A percentile compares a stretch with the other conserved stretches of the same genome.
These are phyloP conservation scores for Crenuchus spilurus DNA, from an alignment of 2,797 vertebrate genomes.

Conservation along the genomic window DNA sequence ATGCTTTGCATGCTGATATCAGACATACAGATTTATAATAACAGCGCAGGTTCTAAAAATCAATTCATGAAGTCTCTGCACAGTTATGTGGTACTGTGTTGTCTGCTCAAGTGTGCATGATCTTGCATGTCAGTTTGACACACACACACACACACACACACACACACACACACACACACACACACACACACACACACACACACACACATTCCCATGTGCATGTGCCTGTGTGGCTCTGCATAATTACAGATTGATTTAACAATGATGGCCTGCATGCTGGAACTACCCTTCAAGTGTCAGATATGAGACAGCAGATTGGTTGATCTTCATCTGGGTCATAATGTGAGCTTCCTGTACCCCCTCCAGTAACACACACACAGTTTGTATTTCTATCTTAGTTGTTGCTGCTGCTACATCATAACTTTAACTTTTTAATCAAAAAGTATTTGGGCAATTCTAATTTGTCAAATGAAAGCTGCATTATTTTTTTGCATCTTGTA, in stretches of 20 bases:
- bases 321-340: background rate
- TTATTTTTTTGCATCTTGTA: no score
- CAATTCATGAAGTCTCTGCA: slow-evolving; percentile 12
- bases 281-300: background rate
- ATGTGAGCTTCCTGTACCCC: background rate
- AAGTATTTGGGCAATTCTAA: no score
- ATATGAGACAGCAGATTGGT: background rate
- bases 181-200: background rate
- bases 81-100: background rate
- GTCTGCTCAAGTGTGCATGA: slow-evolving; percentile 18
- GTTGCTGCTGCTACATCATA: no score
- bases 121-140: slow-evolving; percentile 7
- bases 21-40: background rate
- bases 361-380: background rate
- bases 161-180: slow-evolving; percentile 5
- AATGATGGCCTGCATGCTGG: background rate
- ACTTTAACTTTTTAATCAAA: no score
- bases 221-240: background rate
- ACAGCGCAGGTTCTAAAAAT: slow-evolving; percentile 4
- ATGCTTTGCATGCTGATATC: no score
- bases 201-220: slow-evolving; percentile 1
- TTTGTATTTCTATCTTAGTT: no score
- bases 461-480: no score
- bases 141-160: background rate
- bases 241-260: slow-evolving; percentile 32